Base-by-base conservation (phyloP, 2,113 vertebrate genomes). In the Nibea albiflora region DNA sequence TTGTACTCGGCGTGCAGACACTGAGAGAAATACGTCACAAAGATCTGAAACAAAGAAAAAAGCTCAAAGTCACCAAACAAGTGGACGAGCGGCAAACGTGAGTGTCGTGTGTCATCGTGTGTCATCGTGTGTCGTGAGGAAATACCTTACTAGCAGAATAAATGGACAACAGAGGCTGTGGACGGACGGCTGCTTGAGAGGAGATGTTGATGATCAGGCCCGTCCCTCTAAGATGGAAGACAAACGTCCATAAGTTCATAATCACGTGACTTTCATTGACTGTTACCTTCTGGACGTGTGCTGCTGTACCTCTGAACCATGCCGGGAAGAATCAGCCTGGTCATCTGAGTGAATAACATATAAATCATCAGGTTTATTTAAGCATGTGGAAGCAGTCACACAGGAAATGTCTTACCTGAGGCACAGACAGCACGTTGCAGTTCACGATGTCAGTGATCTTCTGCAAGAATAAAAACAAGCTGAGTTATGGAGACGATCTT, bases 131-230 rank as follows among this genome's bases (percentile, higher is more conserved):
- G 11, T 65, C 24, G n/a, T 44, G 22, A 63, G 60, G 28, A 28
- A 42, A 20, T 71, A 95, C 95, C 92, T 96, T 95, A 31, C 93
- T 91, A 50, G 95, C 88, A 11, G 84, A 94, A 79, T 96, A 96
- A 50, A 95, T 63, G 0, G 93, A 72, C 28, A 95, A 26, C 77
- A 96, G 74, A 67, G 95, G 95, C 63, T 95, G 94, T 4, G 94
- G 94, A 12, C 79, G 89, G 35, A 58, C 52, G 11, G 79, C 93
- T 4, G 75, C 65, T 44, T 83, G 82, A 62, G 95, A 96, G 20
- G 94, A 94, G 2, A 96, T 89, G 68, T 95, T 96, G 57, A 96
- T 94, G 73, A 96, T 93, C 65, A 96, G 68, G 0, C 94, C 95
- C 69, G 47, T 93, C 20, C 65, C 52, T 79, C 95, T 96, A 75